Conservation (phyloP, 2,113 vertebrate species). For the Perca flavescens region DNA sequence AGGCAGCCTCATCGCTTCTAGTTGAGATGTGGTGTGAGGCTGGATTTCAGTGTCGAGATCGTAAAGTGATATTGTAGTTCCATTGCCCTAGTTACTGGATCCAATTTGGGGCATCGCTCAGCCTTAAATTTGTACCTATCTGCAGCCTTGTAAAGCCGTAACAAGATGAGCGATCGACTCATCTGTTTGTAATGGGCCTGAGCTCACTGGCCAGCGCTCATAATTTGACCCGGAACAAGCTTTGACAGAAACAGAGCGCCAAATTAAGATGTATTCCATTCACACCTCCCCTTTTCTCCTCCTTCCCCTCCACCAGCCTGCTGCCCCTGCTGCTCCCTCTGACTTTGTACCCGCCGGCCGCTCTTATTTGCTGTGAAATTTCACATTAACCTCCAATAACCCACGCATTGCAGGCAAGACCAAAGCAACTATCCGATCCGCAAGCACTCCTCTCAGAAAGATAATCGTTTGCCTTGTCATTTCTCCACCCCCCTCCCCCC, state of each 20-base stretch:
- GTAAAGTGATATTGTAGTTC: slow-evolving; percentile 72
- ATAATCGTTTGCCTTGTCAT: slow-evolving; percentile 77
- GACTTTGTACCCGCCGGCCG: slow-evolving; percentile 42
- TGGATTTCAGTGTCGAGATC: slow-evolving; percentile 61
- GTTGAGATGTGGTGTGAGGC: slow-evolving; percentile 49
- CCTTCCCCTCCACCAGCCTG: slow-evolving; percentile 37
- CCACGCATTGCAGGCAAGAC: slow-evolving; percentile 43
- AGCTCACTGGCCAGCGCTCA: slow-evolving; percentile 76
- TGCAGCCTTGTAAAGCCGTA: slow-evolving; percentile 66
- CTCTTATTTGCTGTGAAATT: slow-evolving; percentile 75
- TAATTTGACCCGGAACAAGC: slow-evolving; percentile 83
- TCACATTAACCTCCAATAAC: slow-evolving; percentile 78
- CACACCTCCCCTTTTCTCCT: slow-evolving; percentile 52
- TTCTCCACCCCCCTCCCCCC: slow-evolving; percentile 23
- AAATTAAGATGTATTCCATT: slow-evolving; percentile 82
- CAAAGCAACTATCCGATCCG: slow-evolving; percentile 69
- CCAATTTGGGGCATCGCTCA: slow-evolving; percentile 78
- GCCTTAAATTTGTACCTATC: slow-evolving; percentile 81
- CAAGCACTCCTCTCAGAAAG: slow-evolving; percentile 59
- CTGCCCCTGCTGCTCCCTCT: slow-evolving; percentile 32
- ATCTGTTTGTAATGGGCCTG: slow-evolving; percentile 81
- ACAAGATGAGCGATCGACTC: slow-evolving; percentile 81
- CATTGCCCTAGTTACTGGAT: slow-evolving; percentile 77
- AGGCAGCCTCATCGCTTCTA: slow-evolving; percentile 30
- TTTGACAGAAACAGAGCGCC: slow-evolving; percentile 82